Conservation (phyloP, 2,113 vertebrate species). For the Callaeas wilsoni region DNA sequence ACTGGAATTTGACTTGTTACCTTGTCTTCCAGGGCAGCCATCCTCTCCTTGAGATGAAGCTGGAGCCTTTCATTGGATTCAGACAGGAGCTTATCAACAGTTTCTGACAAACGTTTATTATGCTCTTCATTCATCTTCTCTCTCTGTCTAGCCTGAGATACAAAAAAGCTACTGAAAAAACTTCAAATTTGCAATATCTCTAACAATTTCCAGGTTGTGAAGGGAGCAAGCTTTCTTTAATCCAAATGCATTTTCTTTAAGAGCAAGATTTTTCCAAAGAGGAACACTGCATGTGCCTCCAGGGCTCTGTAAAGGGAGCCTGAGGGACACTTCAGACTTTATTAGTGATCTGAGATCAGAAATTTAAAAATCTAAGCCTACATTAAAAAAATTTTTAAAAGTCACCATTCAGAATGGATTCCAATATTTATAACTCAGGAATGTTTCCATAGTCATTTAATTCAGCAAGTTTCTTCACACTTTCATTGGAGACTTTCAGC, state of each 20-base stretch:
- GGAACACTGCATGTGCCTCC: background rate
- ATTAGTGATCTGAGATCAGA: background rate
- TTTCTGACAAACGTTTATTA: slow-evolving; percentile 95
- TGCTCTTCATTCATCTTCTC: slow-evolving; percentile 99
- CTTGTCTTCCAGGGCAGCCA: slow-evolving; percentile 97
- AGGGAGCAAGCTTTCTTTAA: background rate
- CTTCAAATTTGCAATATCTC: background rate
- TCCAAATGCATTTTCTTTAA: background rate
- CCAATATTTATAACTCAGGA: background rate
- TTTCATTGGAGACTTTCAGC: background rate
- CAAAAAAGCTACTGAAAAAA: background rate
- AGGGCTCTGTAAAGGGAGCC: background rate
- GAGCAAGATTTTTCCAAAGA: background rate
- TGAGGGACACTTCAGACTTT: background rate
- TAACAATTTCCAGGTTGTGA: background rate
- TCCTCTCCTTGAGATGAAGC: slow-evolving; percentile 95
- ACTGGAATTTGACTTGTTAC: slow-evolving; percentile 54
- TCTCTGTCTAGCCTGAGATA: slow-evolving; percentile 86
- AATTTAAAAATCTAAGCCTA: background rate
- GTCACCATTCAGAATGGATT: background rate
- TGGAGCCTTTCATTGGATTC: slow-evolving; percentile 97
- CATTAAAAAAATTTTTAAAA: too few species aligned
- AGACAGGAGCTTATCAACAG: slow-evolving; percentile 93
- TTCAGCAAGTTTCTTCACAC: background rate
- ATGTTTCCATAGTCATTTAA: background rate